A percentile compares a stretch with the other conserved stretches of the same genome.
Conservation (phyloP, 2,113 vertebrate species). For the Epinephelus moara region DNA sequence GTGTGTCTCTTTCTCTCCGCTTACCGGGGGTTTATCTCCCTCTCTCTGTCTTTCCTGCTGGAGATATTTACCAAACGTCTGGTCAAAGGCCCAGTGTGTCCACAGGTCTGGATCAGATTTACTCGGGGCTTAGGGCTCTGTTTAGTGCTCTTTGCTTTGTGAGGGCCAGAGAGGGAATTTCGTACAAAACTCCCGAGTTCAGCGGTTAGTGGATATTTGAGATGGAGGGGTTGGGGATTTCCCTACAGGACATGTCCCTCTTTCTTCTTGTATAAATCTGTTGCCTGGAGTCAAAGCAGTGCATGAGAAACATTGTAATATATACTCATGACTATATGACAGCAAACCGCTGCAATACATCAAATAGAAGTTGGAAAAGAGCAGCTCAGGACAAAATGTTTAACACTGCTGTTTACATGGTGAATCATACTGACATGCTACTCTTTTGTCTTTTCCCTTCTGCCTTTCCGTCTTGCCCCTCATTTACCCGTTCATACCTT, state of each 20-base stretch:
- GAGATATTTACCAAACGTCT: slow-evolving; percentile 61
- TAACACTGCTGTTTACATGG: not conserved
- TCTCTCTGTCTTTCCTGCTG: slow-evolving; percentile 16
- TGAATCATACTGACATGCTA: slow-evolving; percentile 17
- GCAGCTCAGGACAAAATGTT: slow-evolving; percentile 32
- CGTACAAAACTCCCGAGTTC: slow-evolving; percentile 48
- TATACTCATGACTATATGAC: not conserved
- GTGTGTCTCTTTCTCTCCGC: slow-evolving; percentile 10
- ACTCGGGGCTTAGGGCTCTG: slow-evolving; percentile 28
- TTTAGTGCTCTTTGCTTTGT: slow-evolving; percentile 37
- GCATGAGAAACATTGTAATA: not conserved
- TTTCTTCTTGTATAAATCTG: slow-evolving; percentile 12
- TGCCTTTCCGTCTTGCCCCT: slow-evolving; percentile 17
- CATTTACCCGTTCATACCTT: not conserved
- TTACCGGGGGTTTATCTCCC: slow-evolving; percentile 28
- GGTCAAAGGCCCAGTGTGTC: slow-evolving; percentile 44
- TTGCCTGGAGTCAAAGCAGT: slow-evolving; percentile 17
- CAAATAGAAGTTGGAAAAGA: not conserved
- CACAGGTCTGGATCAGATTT: slow-evolving; percentile 56
- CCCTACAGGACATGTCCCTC: slow-evolving; percentile 22
- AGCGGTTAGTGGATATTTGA: slow-evolving; percentile 46
- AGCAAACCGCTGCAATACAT: not conserved
- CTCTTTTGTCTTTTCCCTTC: slow-evolving; percentile 7
- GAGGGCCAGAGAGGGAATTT: slow-evolving; percentile 44
- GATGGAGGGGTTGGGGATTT: slow-evolving; percentile 44